Evolutionary conservation across 2,888 invertebrate genomes (phyloP).

Genomic region (Cacoxenus indagator): DNA sequence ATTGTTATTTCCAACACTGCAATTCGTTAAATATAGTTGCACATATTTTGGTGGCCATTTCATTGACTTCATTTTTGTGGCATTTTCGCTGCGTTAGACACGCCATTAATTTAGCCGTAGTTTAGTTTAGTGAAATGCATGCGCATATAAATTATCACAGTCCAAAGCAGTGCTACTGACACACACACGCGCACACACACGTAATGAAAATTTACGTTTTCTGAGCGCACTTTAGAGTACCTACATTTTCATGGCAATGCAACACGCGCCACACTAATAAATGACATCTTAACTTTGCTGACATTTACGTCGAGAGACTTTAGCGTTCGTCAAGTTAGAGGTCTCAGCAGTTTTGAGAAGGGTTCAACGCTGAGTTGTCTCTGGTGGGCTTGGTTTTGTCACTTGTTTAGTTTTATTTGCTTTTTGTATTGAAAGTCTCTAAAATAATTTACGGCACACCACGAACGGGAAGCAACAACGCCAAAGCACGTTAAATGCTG

Average conservation of each 20-base stretch:
- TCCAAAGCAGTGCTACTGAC: background rate
- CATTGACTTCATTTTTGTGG: background rate
- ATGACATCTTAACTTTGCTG: constrained; percentile 1
- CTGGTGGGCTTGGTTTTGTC: background rate
- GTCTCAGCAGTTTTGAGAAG: background rate
- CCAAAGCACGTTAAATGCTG: constrained; percentile 39
- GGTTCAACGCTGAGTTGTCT: background rate
- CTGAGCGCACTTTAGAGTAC: background rate
- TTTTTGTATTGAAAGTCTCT: constrained; percentile 49
- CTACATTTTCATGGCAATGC: background rate
- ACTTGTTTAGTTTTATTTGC: background rate
- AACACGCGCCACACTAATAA: constrained; percentile 14
- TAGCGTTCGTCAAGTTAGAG: background rate
- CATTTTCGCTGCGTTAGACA: background rate
- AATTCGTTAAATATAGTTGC: background rate
- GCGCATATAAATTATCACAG: background rate
- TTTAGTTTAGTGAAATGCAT: background rate
- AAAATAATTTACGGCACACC: constrained; percentile 56
- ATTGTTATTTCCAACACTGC: no score
- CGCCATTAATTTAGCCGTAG: background rate
- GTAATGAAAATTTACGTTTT: constrained; percentile 11
- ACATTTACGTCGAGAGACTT: constrained; percentile 10
- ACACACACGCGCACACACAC: background rate
- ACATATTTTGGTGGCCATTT: background rate
- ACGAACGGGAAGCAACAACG: background rate